Evolutionary conservation across 2,888 invertebrate genomes (phyloP).

Genomic region (Latrodectus elegans): DNA sequence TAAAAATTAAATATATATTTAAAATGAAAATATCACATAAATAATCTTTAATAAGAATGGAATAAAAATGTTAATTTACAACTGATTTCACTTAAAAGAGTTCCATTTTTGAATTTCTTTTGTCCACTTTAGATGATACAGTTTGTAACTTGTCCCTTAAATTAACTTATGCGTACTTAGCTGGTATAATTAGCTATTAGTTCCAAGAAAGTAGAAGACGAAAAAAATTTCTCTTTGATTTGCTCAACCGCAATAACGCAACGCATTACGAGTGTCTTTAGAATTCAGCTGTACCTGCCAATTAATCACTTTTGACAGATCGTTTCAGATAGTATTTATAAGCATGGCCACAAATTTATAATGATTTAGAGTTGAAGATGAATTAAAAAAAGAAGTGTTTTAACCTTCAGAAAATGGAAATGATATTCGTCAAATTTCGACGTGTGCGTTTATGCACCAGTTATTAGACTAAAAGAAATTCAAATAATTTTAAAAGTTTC

Average conservation of each 20-base stretch:
- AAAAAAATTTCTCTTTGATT: not conserved
- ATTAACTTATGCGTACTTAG: not conserved
- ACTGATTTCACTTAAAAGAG: no score
- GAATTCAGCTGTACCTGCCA: not conserved
- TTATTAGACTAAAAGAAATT: slow-evolving; percentile 35
- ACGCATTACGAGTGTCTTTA: not conserved
- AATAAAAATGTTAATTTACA: no score
- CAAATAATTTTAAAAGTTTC: slow-evolving; percentile 27
- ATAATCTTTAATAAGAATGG: no score
- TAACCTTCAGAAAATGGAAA: slow-evolving; percentile 17
- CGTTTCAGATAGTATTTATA: slow-evolving; percentile 9
- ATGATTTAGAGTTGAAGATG: not conserved
- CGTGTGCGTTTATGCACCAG: slow-evolving; percentile 27
- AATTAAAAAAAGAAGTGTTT: not conserved
- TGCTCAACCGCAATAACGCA: not conserved
- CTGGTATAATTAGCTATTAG: not conserved
- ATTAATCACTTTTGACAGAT: slow-evolving; percentile 51
- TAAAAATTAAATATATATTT: no score
- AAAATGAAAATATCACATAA: no score
- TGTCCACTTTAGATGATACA: no score
- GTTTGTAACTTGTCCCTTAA: no score
- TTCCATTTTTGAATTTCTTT: no score
- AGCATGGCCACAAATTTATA: slow-evolving; percentile 18
- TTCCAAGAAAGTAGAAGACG: not conserved
- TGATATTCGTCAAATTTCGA: slow-evolving; percentile 16